Evolutionary conservation across 2,797 vertebrate genomes (phyloP), one percentile per base, ranked within the genome.

Genomic region (Fistularia tabacaria): DNA sequence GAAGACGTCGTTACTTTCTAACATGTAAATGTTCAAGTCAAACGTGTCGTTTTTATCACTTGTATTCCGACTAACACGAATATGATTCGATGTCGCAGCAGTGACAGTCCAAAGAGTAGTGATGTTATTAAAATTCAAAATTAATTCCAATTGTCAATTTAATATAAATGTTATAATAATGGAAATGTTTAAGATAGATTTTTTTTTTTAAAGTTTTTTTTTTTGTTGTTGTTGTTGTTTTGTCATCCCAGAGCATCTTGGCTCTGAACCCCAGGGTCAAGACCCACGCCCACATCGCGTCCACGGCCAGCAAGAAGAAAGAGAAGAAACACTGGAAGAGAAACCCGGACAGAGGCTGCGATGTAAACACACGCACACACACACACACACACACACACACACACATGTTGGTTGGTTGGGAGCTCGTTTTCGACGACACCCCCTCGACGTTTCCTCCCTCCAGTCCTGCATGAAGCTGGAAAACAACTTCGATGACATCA

Each of bases 401-500:
- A 13, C 12, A 13, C 14, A 7, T 1, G 2, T 14, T 14, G 14
- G 7, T 8, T 38, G 11, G 15, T n/a, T 14, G n/a, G 9, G 14
- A 14, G 14, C 14, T 51, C 5, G 10, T 6, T 36, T n/a, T 49
- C 6, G 3, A 11, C 4, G 12, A n/a, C 8, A 25, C 7, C 5
- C 36, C 8, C 14, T 40, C 3, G 36, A 11, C n/a, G n/a, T 38
- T 14, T 13, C 11, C 13, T 0, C 36, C 1, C 40, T 8, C 9
- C 81, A 95, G 94, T 86, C 84, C 49, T 93, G 93, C 57, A 87
- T 92, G 70, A 90, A 87, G 78, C 88, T 94, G 52, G 94, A 95
- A 83, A 94, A 94, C 91, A 95, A 95, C 92, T 97, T 96, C 89
- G 93, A 95, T 65, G 94, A 97, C 79, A 95, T 95, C 89, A 95